These are phyloP conservation scores for Caenorhabditis remanei DNA, from an alignment of 1,140 invertebrate species.

Conservation along the genomic window DNA sequence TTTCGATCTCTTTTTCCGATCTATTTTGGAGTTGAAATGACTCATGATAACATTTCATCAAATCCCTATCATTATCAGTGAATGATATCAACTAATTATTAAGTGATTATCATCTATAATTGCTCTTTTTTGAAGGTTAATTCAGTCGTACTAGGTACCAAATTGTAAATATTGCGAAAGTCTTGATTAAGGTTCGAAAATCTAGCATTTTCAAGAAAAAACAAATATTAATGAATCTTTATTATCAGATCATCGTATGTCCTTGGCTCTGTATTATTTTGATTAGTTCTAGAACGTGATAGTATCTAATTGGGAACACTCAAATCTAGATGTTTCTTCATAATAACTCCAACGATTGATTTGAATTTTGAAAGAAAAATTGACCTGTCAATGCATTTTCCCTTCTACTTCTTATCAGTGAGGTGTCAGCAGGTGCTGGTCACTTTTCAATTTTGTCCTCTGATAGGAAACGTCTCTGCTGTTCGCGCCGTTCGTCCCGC, in stretches of 20 bases:
- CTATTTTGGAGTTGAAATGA: background rate
- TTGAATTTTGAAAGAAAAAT: background rate
- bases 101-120: background rate
- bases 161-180: background rate
- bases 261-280: too few relatives aligned
- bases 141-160: background rate
- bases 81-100: background rate
- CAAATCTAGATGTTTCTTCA: background rate
- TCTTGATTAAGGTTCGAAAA: background rate
- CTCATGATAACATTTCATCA: too few relatives aligned
- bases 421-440: constrained; percentile 45
- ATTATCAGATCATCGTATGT: too few relatives aligned
- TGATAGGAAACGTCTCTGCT: background rate
- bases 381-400: background rate
- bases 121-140: background rate
- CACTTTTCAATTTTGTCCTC: constrained; percentile 20
- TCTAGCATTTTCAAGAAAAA: background rate
- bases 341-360: too few relatives aligned
- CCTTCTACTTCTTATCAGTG: background rate
- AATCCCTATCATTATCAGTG: background rate
- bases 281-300: too few relatives aligned
- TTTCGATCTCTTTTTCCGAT: background rate
- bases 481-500: background rate
- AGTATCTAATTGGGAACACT: too few relatives aligned
- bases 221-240: too few relatives aligned